phyloP scores from a whole-genome alignment of 2,113 vertebrate genomes.

The Megalops atlanticus region DNA sequence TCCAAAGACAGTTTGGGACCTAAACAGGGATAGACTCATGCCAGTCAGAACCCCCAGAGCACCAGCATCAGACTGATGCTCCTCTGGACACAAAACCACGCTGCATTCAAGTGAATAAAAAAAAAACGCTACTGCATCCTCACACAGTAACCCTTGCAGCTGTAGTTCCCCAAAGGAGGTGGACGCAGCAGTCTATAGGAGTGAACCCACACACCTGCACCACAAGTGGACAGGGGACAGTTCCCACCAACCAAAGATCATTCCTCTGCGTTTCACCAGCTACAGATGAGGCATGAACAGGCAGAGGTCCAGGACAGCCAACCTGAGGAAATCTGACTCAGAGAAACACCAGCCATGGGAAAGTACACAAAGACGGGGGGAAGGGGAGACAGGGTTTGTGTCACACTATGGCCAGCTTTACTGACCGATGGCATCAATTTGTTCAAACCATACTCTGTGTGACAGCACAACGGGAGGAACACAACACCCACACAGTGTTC shows the following conservation, averaged over 20 bases:
- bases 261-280: background rate
- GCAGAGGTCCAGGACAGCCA: background rate
- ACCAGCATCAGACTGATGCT: background rate
- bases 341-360: background rate
- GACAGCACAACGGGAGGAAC: background rate
- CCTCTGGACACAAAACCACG: background rate
- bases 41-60: background rate
- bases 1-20: constrained; percentile 23
- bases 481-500: background rate
- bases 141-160: background rate
- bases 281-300: background rate
- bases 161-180: background rate
- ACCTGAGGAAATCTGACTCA: background rate
- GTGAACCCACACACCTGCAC: background rate
- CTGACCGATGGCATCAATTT: background rate
- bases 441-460: constrained; percentile 16
- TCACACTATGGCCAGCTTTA: background rate
- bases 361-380: background rate
- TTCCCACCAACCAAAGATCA: no score
- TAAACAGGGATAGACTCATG: background rate
- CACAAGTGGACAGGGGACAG: background rate
- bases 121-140: background rate
- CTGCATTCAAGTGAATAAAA: background rate
- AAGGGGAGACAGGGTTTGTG: background rate
- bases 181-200: background rate